Evolutionary conservation across 2,888 invertebrate genomes (phyloP), one percentile per base, ranked within the genome.

Genomic region (Parochlus steinenii): DNA sequence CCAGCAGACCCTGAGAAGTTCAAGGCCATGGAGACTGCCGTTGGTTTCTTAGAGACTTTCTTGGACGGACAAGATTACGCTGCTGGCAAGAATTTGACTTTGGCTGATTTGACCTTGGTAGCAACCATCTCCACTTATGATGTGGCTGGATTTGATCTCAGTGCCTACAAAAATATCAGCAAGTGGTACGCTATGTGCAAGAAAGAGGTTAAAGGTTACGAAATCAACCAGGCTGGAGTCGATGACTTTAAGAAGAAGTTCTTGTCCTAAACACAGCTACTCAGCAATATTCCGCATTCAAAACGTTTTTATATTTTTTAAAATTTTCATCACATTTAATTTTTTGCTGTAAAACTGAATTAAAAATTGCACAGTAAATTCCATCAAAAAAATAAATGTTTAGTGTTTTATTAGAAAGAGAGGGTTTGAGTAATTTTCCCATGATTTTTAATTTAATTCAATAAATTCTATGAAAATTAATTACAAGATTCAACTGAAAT

Each of bases 31-130:
- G 71, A 72, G 26, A 69, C 72, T 3, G 74, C 75, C 2, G 62
- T 81, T 31, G 65, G 64, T 22, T 71, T 75, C 43, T 57, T 85
- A 20, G 72, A 85, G 46, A 68, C 56, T n/a, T 76, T 78, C 61
- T 63, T 86, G 18, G 71, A 72, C 28, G 72, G 71, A 0, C 67
- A 74, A 46, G 65, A 69, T 42, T 87, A 69, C 56, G 69, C 62
- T 22, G 81, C 81, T 11, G 86, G 83, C 3, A 64, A 73, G 39
- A 62, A 62, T 39, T 59, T 83, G 35, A 85, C 85, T 12, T 53
- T 87, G 12, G 87, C 87, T 6, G 87, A 87, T 55, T 62, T 82
- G 26, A 59, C 72, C 22, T 52, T 85, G 29, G 60, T 74, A 20
- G 69, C 78, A 6, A 65, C 69, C 6, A 65, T 83, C 7, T 72